Conservation (phyloP, 2,797 vertebrate genomes). For the Acipenser transmontanus region DNA sequence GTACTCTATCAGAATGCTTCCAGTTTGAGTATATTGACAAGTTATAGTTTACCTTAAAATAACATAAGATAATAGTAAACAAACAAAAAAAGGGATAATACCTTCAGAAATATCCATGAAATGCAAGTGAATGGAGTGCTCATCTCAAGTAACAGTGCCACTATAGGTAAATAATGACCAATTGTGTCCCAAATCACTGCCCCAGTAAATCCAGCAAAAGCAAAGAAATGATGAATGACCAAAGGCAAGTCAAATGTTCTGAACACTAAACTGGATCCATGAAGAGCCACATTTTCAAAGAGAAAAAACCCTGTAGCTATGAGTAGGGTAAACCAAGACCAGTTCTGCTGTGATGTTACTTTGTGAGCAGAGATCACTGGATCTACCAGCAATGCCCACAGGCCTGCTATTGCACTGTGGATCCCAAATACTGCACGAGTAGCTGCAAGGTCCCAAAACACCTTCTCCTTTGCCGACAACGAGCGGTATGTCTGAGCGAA, state of each 20-base stretch:
- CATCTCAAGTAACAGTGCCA: slow-evolving; percentile 85
- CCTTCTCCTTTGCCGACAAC: slow-evolving; percentile 74
- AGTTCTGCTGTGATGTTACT: slow-evolving; percentile 72
- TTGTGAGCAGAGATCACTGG: slow-evolving; percentile 63
- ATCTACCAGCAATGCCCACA: slow-evolving; percentile 75
- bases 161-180: slow-evolving; percentile 86
- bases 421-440: slow-evolving; percentile 81
- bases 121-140: slow-evolving; percentile 92
- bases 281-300: slow-evolving; percentile 85
- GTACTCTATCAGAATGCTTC: too few relatives aligned
- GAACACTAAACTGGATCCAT: slow-evolving; percentile 68
- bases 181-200: slow-evolving; percentile 55
- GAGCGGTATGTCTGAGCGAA: slow-evolving; percentile 65
- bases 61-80: too few relatives aligned
- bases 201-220: slow-evolving; percentile 74
- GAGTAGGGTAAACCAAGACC: slow-evolving; percentile 85
- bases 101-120: slow-evolving; percentile 97
- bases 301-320: slow-evolving; percentile 85
- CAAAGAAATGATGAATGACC: slow-evolving; percentile 82
- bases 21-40: too few relatives aligned
- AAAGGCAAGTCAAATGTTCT: slow-evolving; percentile 74
- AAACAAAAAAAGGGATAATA: slow-evolving; percentile 30
- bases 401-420: slow-evolving; percentile 71
- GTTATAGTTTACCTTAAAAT: too few relatives aligned
- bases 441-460: slow-evolving; percentile 90